These are phyloP conservation scores for Streptopelia turtur DNA, from an alignment of 2,797 vertebrate species.

Conservation along the genomic window DNA sequence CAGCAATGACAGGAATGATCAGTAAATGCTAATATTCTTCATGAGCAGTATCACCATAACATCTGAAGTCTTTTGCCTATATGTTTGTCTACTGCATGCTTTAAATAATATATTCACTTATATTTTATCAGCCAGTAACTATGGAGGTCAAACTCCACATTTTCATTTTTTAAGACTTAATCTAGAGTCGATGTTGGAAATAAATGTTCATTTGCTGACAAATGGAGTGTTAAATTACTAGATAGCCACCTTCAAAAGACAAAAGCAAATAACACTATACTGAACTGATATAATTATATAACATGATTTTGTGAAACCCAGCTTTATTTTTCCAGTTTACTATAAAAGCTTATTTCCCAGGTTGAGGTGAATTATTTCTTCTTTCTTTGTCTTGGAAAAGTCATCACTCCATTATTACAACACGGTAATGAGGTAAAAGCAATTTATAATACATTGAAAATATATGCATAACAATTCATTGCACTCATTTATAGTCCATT, in stretches of 20 bases:
- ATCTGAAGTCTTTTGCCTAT: constrained; percentile 30
- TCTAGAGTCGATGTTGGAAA: not conserved
- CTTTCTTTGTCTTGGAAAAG: not conserved
- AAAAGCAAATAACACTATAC: not conserved
- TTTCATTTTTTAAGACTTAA: constrained; percentile 29
- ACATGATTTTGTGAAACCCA: constrained; percentile 38
- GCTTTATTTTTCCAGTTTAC: constrained; percentile 41
- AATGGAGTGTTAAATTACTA: not conserved
- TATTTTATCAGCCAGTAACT: constrained; percentile 34
- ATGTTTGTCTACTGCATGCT: constrained; percentile 26
- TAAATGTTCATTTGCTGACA: constrained; percentile 3
- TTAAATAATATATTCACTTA: constrained; percentile 49
- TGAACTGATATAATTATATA: constrained; percentile 8
- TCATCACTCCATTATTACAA: not conserved
- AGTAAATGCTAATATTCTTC: not conserved
- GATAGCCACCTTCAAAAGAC: constrained; percentile 6
- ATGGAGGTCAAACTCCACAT: constrained; percentile 41
- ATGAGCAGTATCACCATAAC: not conserved
- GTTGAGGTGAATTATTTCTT: not conserved
- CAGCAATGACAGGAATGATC: constrained; percentile 6
- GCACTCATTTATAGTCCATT: not conserved
- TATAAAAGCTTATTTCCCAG: constrained; percentile 66
- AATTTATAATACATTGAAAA: not conserved
- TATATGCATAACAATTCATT: not conserved
- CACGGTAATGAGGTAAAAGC: not conserved